These are phyloP conservation scores for Erythrocercus mccallii DNA, from an alignment of 2,113 vertebrate species.

Conservation along the genomic window DNA sequence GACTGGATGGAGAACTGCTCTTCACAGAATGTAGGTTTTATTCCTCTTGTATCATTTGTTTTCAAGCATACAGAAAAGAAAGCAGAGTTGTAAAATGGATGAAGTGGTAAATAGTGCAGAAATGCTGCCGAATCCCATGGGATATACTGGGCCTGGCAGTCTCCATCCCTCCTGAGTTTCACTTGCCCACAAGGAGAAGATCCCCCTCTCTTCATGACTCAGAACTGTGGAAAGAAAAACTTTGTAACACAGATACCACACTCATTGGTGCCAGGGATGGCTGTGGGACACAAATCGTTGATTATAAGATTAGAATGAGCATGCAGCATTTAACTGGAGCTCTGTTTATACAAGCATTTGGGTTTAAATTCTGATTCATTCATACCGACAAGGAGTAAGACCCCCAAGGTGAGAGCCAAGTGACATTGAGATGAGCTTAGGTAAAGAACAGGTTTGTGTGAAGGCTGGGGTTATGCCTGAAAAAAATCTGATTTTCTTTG, in stretches of 20 bases:
- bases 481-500: not conserved
- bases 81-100: not conserved
- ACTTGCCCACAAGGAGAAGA: not conserved
- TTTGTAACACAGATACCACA: not conserved
- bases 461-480: not conserved
- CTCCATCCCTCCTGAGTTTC: not conserved
- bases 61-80: not conserved
- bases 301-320: not conserved
- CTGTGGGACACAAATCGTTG: not conserved
- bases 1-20: not conserved
- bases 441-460: not conserved
- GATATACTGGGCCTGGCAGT: not conserved
- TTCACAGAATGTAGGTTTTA: not conserved
- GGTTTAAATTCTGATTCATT: not conserved
- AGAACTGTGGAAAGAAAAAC: not conserved
- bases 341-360: not conserved
- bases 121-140: not conserved
- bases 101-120: not conserved
- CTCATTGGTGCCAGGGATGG: not conserved
- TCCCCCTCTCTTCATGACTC: not conserved
- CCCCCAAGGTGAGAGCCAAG: not conserved
- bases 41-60: not conserved
- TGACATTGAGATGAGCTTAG: not conserved
- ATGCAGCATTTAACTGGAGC: not conserved
- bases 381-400: not conserved